phyloP scores from a whole-genome alignment of 2,888 invertebrate species.

The Dolichomitus sp. region DNA sequence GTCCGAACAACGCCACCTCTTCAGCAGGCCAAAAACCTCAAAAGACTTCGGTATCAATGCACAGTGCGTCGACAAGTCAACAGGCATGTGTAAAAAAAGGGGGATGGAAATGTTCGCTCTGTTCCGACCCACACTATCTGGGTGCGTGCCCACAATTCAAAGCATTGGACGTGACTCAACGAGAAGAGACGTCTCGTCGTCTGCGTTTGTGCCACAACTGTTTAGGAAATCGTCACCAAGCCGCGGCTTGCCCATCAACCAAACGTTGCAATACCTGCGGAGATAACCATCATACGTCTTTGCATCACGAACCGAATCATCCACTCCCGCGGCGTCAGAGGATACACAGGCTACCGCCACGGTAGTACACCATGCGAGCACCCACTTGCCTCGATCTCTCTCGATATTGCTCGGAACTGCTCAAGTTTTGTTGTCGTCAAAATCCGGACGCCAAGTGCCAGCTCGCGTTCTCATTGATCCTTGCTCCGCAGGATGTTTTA shows the following conservation, averaged over 20 bases:
- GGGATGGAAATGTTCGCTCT: not conserved
- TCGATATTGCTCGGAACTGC: not conserved
- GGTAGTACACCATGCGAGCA: too few species aligned
- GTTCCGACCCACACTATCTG: not conserved
- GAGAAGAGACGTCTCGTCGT: not conserved
- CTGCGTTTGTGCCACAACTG: not conserved
- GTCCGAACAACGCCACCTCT: not conserved
- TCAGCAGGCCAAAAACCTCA: too few species aligned
- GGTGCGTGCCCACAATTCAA: not conserved
- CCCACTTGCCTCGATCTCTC: too few species aligned
- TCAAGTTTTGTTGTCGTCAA: not conserved
- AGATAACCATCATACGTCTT: too few species aligned
- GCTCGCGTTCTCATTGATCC: conserved; percentile 9
- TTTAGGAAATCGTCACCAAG: not conserved
- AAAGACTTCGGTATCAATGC: too few species aligned
- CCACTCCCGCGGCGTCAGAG: too few species aligned
- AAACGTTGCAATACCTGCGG: too few species aligned
- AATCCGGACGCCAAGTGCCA: not conserved
- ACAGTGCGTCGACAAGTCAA: too few species aligned
- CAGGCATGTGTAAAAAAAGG: too few species aligned
- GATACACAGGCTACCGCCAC: too few species aligned
- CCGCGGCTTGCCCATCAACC: not conserved
- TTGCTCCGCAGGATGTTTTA: not conserved
- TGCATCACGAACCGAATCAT: too few species aligned
- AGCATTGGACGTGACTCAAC: not conserved